These are phyloP conservation scores for Spea bombifrons DNA, from an alignment of 2,113 vertebrate genomes.

Conservation along the genomic window DNA sequence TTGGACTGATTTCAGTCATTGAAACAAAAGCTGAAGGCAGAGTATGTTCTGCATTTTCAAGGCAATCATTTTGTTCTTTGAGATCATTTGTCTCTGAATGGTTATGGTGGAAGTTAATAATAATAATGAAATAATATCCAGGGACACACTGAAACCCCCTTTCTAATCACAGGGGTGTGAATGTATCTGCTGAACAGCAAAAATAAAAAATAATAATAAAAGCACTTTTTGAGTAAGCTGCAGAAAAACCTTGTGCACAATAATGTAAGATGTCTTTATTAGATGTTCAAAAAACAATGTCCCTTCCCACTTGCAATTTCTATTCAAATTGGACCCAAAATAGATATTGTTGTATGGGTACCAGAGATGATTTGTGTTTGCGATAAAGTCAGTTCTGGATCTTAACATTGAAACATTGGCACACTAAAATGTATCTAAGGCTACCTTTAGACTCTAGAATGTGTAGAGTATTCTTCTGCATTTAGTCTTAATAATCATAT, in stretches of 20 bases:
- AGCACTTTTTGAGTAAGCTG: neutral
- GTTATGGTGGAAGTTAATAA: constrained; percentile 16
- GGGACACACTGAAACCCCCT: neutral
- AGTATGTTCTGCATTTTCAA: constrained; percentile 12
- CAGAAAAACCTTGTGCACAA: neutral
- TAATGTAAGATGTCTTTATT: neutral
- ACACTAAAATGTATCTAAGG: too few relatives aligned
- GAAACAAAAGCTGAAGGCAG: constrained; percentile 28
- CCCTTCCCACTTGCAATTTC: too few relatives aligned
- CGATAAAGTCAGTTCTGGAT: too few relatives aligned
- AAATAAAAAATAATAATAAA: neutral
- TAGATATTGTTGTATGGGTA: too few relatives aligned
- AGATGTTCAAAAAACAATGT: neutral
- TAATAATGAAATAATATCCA: constrained; percentile 28
- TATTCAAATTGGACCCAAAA: too few relatives aligned
- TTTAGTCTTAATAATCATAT: too few relatives aligned
- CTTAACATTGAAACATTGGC: too few relatives aligned
- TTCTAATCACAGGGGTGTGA: neutral
- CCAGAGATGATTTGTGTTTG: too few relatives aligned
- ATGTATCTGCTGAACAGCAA: neutral
- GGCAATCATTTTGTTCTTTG: constrained; percentile 13
- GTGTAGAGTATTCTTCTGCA: too few relatives aligned
- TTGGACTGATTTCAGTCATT: constrained; percentile 39
- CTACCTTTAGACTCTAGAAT: too few relatives aligned
- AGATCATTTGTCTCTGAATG: constrained; percentile 13